Conservation (phyloP, 1,140 invertebrate genomes). For the Belonocnema kinseyi region DNA sequence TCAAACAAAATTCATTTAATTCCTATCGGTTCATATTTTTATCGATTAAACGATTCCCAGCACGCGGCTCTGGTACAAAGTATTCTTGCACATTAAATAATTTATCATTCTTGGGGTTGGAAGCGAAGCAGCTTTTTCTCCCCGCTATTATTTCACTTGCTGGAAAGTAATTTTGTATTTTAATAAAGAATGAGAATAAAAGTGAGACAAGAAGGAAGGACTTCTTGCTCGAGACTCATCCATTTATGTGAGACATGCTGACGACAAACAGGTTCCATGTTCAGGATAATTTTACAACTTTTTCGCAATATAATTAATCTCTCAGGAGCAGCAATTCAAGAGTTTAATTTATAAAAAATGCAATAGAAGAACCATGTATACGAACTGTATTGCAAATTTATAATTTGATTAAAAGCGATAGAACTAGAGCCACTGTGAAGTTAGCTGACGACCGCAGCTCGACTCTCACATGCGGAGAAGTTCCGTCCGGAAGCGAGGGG, state of each 20-base stretch:
- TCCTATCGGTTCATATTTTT: no score
- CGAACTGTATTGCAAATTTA: no score
- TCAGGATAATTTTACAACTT: slow-evolving; percentile 59
- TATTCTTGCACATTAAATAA: not conserved
- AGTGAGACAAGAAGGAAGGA: not conserved
- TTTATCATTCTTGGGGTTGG: not conserved
- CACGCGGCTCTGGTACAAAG: not conserved
- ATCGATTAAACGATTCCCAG: not conserved
- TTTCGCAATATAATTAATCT: slow-evolving; percentile 56
- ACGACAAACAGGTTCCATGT: slow-evolving; percentile 4
- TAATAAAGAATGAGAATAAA: slow-evolving; percentile 17
- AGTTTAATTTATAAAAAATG: not conserved
- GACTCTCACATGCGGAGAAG: no score
- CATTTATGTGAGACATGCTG: slow-evolving; percentile 6
- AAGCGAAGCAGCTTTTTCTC: not conserved
- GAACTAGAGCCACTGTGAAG: no score
- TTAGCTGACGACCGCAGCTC: no score
- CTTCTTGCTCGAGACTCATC: not conserved
- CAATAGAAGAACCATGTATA: slow-evolving; percentile 10
- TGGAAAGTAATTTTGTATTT: not conserved
- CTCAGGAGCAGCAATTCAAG: slow-evolving; percentile 39
- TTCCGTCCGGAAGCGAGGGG: no score
- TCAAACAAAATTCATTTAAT: no score
- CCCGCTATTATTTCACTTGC: slow-evolving; percentile 6
- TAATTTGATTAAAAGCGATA: no score